Conservation (phyloP, 2,113 vertebrate species). For the Pterocles gutturalis region DNA sequence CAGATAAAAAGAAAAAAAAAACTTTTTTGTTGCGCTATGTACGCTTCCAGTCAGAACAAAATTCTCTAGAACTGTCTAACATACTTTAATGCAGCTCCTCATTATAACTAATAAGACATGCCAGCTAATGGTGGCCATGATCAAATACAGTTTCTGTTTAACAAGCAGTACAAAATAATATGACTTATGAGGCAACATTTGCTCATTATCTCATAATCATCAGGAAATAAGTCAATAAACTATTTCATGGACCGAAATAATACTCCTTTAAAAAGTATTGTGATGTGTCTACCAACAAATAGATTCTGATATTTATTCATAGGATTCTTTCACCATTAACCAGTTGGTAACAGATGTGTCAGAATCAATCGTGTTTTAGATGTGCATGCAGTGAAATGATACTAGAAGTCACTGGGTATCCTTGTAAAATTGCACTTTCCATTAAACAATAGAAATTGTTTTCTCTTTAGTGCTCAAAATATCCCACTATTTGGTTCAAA, state of each 20-base stretch:
- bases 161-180: constrained; percentile 25
- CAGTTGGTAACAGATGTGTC: constrained; percentile 76
- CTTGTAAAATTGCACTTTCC: constrained; percentile 69
- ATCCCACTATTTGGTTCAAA: constrained; percentile 58
- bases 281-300: constrained; percentile 74
- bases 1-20: background rate
- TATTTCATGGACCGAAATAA: constrained; percentile 77
- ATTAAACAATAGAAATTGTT: constrained; percentile 65
- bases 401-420: constrained; percentile 44
- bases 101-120: background rate
- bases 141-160: background rate
- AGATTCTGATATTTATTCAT: constrained; percentile 86
- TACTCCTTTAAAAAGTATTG: constrained; percentile 51
- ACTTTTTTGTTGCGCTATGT: background rate
- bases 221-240: constrained; percentile 79
- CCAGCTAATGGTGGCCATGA: background rate
- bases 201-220: constrained; percentile 31
- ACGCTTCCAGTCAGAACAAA: background rate
- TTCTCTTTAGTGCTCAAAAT: constrained; percentile 62
- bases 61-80: background rate
- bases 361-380: constrained; percentile 75
- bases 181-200: background rate
- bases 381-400: constrained; percentile 53
- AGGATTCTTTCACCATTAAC: constrained; percentile 79
- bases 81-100: background rate